Evolutionary conservation across 2,797 vertebrate species (phyloP).

Genomic region (Hypotaenidia okinawae): DNA sequence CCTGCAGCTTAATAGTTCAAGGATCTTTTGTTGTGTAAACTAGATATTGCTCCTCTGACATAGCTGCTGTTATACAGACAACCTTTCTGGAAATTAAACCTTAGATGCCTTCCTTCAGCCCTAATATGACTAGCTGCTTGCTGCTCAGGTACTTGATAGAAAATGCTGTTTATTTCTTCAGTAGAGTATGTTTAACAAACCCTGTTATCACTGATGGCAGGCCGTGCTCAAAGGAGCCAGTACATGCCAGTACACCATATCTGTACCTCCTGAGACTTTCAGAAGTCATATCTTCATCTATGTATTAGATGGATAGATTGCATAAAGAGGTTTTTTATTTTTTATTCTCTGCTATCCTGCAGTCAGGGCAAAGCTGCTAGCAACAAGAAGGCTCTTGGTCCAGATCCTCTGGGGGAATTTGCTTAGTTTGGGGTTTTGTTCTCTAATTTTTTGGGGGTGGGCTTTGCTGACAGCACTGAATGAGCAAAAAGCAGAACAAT

Average conservation of each 20-base stretch:
- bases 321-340: neutral
- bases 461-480: neutral
- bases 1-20: neutral
- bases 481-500: neutral
- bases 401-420: neutral
- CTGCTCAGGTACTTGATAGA: neutral
- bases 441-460: neutral
- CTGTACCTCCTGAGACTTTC: neutral
- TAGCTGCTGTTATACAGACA: neutral
- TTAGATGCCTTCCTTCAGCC: neutral
- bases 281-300: neutral
- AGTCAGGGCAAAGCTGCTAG: neutral
- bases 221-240: neutral
- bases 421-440: neutral
- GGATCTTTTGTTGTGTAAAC: slow-evolving; percentile 40
- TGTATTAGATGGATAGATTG: neutral
- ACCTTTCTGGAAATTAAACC: neutral
- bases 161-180: slow-evolving; percentile 13
- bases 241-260: neutral
- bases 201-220: neutral
- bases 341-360: neutral
- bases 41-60: neutral
- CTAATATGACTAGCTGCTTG: neutral
- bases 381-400: neutral
- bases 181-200: neutral